Evolutionary conservation across 2,888 invertebrate genomes (phyloP).

Genomic region (Octodonta nipae): DNA sequence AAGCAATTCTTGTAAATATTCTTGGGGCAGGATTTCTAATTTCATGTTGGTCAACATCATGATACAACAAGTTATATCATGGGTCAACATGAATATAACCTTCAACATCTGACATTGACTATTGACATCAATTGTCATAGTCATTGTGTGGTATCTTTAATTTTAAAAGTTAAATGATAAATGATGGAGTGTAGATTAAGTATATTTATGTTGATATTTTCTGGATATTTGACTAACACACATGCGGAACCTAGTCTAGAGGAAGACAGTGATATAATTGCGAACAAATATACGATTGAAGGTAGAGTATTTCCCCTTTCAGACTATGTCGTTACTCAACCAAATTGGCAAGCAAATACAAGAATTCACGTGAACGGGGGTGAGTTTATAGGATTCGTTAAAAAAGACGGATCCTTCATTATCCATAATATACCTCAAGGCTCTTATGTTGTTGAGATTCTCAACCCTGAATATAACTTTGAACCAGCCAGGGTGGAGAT

Average conservation of each 20-base stretch:
- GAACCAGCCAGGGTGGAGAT: constrained; percentile 94
- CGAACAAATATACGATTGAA: constrained; percentile 58
- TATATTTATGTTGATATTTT: no score
- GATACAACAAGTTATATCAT: no score
- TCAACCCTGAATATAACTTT: constrained; percentile 81
- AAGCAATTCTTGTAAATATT: no score
- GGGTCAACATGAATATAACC: no score
- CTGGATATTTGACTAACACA: constrained; percentile 2
- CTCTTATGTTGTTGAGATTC: constrained; percentile 85
- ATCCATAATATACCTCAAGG: constrained; percentile 81
- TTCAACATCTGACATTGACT: no score
- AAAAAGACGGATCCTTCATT: constrained; percentile 81
- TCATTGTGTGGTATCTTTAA: no score
- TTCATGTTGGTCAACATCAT: no score
- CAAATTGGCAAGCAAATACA: constrained; percentile 65
- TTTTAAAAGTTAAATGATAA: no score
- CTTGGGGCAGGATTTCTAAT: no score
- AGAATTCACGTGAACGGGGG: constrained; percentile 78
- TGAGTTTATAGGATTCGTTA: constrained; percentile 74
- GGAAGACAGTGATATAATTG: constrained; percentile 34
- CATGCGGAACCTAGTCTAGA: constrained; percentile 18
- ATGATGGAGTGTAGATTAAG: no score
- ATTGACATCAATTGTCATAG: no score
- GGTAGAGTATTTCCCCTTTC: constrained; percentile 62
- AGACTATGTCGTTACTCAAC: constrained; percentile 43